Percentiles rank a stretch among this genome's conserved stretches.
Conservation (phyloP, 2,888 invertebrate genomes). For the Melinaea marsaeus region DNA sequence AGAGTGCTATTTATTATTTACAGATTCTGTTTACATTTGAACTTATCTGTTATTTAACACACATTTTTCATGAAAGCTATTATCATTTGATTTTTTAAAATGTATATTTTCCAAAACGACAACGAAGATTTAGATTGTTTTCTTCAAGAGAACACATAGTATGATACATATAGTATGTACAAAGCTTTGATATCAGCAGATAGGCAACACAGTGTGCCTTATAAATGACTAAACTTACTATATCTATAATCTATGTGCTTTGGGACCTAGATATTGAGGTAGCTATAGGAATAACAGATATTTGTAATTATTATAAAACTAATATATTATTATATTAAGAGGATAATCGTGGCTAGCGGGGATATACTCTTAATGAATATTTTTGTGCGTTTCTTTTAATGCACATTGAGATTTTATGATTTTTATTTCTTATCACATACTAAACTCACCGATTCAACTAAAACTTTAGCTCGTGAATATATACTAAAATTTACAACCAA, state of each 20-base stretch:
- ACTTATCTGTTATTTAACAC: neutral
- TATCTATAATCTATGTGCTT: neutral
- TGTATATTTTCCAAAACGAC: neutral
- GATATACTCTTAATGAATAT: too few relatives aligned
- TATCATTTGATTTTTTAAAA: neutral
- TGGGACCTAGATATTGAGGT: too few relatives aligned
- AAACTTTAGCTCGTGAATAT: too few relatives aligned
- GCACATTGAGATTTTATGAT: too few relatives aligned
- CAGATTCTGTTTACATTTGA: neutral
- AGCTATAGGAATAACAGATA: neutral
- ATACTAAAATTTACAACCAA: too few relatives aligned
- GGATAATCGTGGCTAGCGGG: too few relatives aligned
- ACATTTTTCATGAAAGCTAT: too few relatives aligned
- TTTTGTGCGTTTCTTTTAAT: too few relatives aligned
- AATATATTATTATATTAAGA: too few relatives aligned
- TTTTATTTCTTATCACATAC: too few relatives aligned
- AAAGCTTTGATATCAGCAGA: neutral
- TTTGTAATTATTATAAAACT: too few relatives aligned
- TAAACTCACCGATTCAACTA: too few relatives aligned
- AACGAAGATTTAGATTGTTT: neutral
- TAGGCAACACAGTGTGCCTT: neutral
- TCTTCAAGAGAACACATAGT: neutral
- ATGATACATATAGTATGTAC: neutral
- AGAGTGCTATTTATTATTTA: neutral
- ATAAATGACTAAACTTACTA: neutral